phyloP scores from a whole-genome alignment of 2,888 invertebrate genomes.

The Orthosia gracilis region DNA sequence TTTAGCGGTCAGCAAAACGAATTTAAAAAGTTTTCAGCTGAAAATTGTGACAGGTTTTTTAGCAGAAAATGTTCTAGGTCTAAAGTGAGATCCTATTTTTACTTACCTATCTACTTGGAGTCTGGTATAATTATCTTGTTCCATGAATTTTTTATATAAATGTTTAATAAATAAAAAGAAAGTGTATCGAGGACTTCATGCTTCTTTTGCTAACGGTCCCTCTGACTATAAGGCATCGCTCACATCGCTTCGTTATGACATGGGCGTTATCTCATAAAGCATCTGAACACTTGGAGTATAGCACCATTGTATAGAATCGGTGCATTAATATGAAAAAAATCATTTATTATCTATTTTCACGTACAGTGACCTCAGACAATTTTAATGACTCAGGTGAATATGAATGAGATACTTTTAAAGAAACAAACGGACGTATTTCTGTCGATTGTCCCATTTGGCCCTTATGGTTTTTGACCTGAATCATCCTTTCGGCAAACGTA shows the following conservation, averaged over 20 bases:
- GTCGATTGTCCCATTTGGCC: too few species aligned
- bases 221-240: constrained; percentile 69
- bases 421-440: too few species aligned
- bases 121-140: too few species aligned
- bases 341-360: constrained; percentile 24
- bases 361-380: neutral
- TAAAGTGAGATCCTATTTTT: neutral
- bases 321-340: constrained; percentile 31
- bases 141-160: neutral
- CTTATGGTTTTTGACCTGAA: too few species aligned
- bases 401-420: too few species aligned
- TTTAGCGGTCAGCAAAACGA: too few species aligned
- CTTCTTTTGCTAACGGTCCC: constrained; percentile 59
- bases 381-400: too few species aligned
- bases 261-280: constrained; percentile 82
- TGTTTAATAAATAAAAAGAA: neutral
- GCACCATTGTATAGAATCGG: constrained; percentile 46
- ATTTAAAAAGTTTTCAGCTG: neutral
- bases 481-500: too few species aligned
- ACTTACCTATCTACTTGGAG: neutral
- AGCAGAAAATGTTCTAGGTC: neutral
- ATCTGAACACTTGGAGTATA: constrained; percentile 75
- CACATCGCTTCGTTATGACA: constrained; percentile 78
- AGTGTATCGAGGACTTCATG: neutral
- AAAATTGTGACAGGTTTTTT: neutral